Percentiles rank a stretch among this genome's conserved stretches.
Evolutionary conservation across 2,113 vertebrate species (phyloP).

Genomic region (Dicentrarchus labrax): DNA sequence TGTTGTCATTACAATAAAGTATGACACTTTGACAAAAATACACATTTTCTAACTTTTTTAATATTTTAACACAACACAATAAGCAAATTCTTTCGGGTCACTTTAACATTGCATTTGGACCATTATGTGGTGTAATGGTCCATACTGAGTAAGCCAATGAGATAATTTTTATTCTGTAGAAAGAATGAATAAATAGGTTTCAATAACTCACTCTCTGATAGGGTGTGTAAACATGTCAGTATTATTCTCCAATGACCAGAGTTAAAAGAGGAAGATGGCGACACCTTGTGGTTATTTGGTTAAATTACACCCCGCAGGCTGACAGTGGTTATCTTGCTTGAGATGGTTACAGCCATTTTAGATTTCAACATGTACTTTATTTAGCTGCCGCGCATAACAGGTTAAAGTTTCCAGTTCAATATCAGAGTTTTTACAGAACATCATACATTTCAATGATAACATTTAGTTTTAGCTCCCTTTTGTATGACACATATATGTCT

Average conservation of each 20-base stretch:
- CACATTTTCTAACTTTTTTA: no score
- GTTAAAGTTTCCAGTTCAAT: background rate
- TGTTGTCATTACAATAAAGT: no score
- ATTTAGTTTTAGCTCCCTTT: background rate
- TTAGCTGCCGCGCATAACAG: background rate
- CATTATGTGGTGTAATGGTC: background rate
- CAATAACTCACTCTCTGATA: background rate
- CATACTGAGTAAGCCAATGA: no score
- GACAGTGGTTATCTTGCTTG: background rate
- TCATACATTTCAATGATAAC: background rate
- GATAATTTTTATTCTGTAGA: no score
- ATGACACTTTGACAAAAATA: no score
- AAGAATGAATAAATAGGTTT: no score
- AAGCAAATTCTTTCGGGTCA: background rate
- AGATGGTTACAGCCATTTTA: background rate
- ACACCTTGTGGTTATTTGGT: conserved; percentile 14
- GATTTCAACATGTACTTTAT: conserved; percentile 7
- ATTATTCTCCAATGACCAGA: background rate
- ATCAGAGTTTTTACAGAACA: background rate
- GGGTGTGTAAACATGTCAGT: background rate
- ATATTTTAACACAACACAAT: no score
- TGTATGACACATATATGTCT: background rate
- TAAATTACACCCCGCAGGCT: background rate
- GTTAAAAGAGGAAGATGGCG: background rate
- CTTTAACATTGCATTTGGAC: background rate